Evolutionary conservation across 2,113 vertebrate genomes (phyloP), one percentile per base, ranked within the genome.

Genomic region (Vulpes lagopus): DNA sequence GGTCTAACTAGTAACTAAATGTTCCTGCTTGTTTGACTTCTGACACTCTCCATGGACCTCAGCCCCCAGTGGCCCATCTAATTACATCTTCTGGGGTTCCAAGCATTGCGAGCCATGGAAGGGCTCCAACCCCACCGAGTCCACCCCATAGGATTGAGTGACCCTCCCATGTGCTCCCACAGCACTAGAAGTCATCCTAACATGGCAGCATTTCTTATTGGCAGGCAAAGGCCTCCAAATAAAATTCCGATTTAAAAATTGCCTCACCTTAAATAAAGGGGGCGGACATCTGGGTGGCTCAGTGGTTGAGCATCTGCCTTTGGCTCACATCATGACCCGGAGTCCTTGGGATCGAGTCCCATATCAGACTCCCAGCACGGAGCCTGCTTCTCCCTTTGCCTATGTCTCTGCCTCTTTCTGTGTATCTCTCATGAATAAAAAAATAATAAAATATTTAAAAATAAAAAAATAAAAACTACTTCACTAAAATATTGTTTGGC

Each of bases 161-260:
- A 3, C 14, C 30, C 10, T 57, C 19, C 27, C 0, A 0, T 2
- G 1, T 2, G 22, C 22, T 71, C 25, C 51, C 81, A 19, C 1
- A 2, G 17, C n/a, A 19, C 35, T 3, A 5, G 9, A 43, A 20
- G 0, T 51, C 12, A 19, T 43, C 95, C 57, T 76, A 25, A 16
- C 3, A 51, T 8, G 57, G 53, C 17, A 94, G 57, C 38, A 55
- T 55, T 51, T 67, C 81, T 71, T 35, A 80, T 12, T 78, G 32
- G 65, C 59, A 67, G 27, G 20, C 4, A 64, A 57, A 93, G 25
- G 12, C 55, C 60, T 78, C 59, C 53, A 92, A 97, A 84, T 25
- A 94, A 95, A 86, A 95, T 90, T 92, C 60, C 90, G 55, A 92
- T 83, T 83, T 53, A 91, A 92, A 92, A 95, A 17, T 5, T 84